phyloP scores from a whole-genome alignment of 1,140 invertebrate genomes.

The Lethrus apterus region DNA sequence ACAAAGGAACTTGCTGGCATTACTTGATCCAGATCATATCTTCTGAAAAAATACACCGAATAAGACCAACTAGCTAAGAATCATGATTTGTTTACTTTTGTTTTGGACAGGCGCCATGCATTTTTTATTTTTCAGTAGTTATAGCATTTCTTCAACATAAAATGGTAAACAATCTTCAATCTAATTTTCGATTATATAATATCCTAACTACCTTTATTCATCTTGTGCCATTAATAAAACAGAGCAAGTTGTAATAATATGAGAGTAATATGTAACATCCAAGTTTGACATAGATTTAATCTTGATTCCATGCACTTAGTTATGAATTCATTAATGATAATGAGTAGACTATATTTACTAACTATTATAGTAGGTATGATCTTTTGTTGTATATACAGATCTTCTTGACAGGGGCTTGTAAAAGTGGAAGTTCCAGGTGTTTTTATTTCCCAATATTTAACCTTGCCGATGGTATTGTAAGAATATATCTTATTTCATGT shows the following conservation, averaged over 20 bases:
- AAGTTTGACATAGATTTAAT: constrained; percentile 10
- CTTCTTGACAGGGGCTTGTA: too few species aligned
- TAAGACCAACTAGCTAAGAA: constrained; percentile 30
- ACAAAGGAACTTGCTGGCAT: constrained; percentile 37
- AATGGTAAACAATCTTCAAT: constrained; percentile 11
- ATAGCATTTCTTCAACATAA: constrained; percentile 1
- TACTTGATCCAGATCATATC: constrained; percentile 40
- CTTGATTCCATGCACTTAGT: too few species aligned
- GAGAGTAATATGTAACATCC: constrained; percentile 5
- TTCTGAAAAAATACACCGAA: constrained; percentile 42
- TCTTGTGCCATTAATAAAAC: too few species aligned
- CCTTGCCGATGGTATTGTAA: too few species aligned
- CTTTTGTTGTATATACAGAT: too few species aligned
- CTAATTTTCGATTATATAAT: not conserved
- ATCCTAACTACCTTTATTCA: not conserved
- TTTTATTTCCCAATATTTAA: too few species aligned
- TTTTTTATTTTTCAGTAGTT: constrained; percentile 9
- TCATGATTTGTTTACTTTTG: constrained; percentile 5
- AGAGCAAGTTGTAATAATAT: not conserved
- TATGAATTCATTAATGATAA: too few species aligned
- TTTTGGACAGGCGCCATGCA: constrained; percentile 8
- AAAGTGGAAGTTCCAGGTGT: too few species aligned
- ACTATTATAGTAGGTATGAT: too few species aligned
- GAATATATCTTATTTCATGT: too few species aligned
- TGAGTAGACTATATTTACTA: too few species aligned